Conservation (phyloP, 2,888 invertebrate species). For the Dicyrtoma fusca region DNA sequence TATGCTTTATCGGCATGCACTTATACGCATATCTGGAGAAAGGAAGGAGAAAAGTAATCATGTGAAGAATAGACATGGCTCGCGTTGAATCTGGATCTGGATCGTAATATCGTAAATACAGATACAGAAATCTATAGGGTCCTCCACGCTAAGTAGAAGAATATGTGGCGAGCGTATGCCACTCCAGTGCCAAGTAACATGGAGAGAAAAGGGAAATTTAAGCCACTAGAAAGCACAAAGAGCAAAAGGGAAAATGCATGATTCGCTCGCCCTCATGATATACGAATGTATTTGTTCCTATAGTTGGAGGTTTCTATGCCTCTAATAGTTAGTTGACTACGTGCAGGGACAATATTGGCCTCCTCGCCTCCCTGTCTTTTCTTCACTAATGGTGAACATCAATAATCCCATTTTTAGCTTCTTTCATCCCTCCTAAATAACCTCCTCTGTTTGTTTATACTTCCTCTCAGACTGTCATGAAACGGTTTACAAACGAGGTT, state of each 20-base stretch:
- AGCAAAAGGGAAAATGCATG: too few relatives aligned
- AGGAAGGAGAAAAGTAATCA: neutral
- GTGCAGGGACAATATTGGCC: conserved; percentile 27
- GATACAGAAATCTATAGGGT: too few relatives aligned
- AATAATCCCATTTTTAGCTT: conserved; percentile 35
- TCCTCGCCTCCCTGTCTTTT: conserved; percentile 25
- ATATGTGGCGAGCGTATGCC: too few relatives aligned
- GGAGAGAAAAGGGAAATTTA: neutral
- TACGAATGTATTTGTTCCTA: too few relatives aligned
- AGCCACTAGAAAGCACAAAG: too few relatives aligned
- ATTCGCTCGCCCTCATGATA: too few relatives aligned
- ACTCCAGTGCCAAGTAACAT: neutral
- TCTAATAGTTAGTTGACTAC: conserved; percentile 7
- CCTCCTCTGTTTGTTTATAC: conserved; percentile 28
- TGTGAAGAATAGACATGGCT: neutral
- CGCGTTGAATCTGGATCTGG: neutral
- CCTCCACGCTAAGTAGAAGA: too few relatives aligned
- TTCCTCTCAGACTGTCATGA: conserved; percentile 10
- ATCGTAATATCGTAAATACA: too few relatives aligned
- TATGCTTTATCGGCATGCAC: too few relatives aligned
- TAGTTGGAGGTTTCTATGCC: too few relatives aligned
- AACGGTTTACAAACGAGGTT: too few relatives aligned
- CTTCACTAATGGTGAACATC: conserved; percentile 34
- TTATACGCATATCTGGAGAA: too few relatives aligned
- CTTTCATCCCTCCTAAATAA: conserved; percentile 27